These are phyloP conservation scores for Tachysurus fulvidraco DNA, from an alignment of 2,113 vertebrate genomes.

Conservation along the genomic window DNA sequence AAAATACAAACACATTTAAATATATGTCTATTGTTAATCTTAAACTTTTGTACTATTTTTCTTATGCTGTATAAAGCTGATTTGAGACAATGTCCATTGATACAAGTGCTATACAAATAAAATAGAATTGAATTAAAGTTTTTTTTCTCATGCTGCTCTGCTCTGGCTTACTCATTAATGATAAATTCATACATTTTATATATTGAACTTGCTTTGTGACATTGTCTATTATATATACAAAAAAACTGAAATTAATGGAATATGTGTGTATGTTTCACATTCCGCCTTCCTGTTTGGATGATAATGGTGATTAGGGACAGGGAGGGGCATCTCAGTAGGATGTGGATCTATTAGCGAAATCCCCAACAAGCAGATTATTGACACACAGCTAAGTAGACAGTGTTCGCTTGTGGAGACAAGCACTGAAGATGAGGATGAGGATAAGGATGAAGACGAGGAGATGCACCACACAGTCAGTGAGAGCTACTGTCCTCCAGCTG, in stretches of 20 bases:
- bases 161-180: neutral
- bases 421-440: neutral
- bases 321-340: conserved; percentile 40
- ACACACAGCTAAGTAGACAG: conserved; percentile 47
- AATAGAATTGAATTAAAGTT: neutral
- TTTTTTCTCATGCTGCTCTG: neutral
- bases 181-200: neutral
- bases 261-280: neutral
- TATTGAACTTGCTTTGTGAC: neutral
- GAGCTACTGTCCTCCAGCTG: conserved; percentile 37
- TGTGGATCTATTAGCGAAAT: conserved; percentile 49
- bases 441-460: neutral
- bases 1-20: no score
- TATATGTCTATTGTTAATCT: no score
- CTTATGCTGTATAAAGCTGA: no score
- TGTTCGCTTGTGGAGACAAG: conserved; percentile 29
- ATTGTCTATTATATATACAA: neutral
- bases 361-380: conserved; percentile 43
- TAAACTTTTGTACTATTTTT: no score
- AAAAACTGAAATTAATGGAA: neutral
- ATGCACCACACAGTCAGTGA: neutral
- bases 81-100: no score
- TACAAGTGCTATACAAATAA: no score
- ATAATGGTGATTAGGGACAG: conserved; percentile 37
- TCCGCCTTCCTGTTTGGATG: conserved; percentile 30